Evolutionary conservation across 2,888 invertebrate genomes (phyloP), one percentile per base, ranked within the genome.

Genomic region (Eumerus sabulonum): DNA sequence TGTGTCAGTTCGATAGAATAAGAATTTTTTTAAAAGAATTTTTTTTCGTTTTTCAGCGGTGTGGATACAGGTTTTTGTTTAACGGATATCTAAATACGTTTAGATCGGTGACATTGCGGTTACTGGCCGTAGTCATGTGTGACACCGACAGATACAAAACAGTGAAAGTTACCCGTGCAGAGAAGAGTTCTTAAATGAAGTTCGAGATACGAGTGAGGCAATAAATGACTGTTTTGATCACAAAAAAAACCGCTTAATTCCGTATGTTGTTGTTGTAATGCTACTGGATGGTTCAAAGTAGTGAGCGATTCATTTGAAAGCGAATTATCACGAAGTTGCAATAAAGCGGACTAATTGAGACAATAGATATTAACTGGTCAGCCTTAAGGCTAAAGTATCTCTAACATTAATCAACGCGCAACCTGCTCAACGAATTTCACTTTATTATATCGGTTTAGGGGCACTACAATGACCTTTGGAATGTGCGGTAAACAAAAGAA

Each of bases 141-240:
- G 13, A 11, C 14, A 17, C 17, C 9, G 35, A 50, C 19, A 47
- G 40, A 47, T 27, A 7, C 40, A 17, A 27, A 12, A 0, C 35
- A 70, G 70, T 70, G 70, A 70, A 70, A 70, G 70, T 70, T 62
- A 35, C 9, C 51, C 60, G 45, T 47, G 35, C 47, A 47, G 45
- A 70, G 54, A 60, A 38, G 54, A 62, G 54, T 70, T 62, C 54
- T 42, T 27, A 27, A 27, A 27, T 27, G 2, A 7, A 27, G 27
- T 27, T 27, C 27, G 27, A 27, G 27, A 27, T 27, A 27, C 3
- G 27, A 27, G 7, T 7, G 27, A 54, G 60, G 60, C 53, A 19
- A 12, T 47, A 45, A 68, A 45, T 27, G n/a, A 27, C 7, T 13
- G 35, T 1, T 50, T 19, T 48, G 16, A 40, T 7, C 3, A 44